Base-by-base conservation (phyloP, 2,797 vertebrate genomes). In the Phoebastria nigripes region DNA sequence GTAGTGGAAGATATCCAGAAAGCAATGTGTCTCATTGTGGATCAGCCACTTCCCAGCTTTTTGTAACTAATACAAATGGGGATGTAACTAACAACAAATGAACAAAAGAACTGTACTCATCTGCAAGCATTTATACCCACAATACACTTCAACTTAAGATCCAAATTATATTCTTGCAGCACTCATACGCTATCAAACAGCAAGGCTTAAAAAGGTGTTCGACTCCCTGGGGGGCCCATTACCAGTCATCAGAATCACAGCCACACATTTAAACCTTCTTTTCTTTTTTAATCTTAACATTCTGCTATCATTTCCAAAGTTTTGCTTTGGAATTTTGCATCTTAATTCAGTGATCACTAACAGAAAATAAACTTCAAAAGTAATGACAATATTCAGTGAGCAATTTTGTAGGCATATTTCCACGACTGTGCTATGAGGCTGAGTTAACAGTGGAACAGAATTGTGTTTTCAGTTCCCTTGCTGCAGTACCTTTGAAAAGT, bases 51-150 rank as follows among this genome's bases (percentile, higher is more conserved):
- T 94, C 56, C 25, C 80, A 84, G 77, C 51, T 80, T 94, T 94
- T 84, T 92, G 86, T 91, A 95, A 95, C 88, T 69, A 93, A 95
- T 72, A 95, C 82, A 92, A 89, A 95, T 63, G 25, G 19, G 17
- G 37, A 89, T 63, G 91, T 94, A 94, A 93, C 85, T 77, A 94
- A 93, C 90, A 96, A 95, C 88, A 92, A 95, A 93, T 13, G 61
- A 88, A 93, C 69, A 93, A 67, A 88, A 90, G 80, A 94, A 77
- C 74, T 63, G 18, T 49, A 56, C n/a, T 90, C 83, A 95, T 94
- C 83, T 94, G 80, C n/a, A 93, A 89, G 59, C 80, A 79, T 69
- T 97, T 81, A 80, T 35, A 65, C 25, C 22, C 80, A 82, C 33
- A 77, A 44, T 33, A 90, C 26, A 66, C n/a, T 95, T 79, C 42